Percentiles rank a stretch among this genome's conserved stretches.
phyloP scores from a whole-genome alignment of 92 coral and sea anemone species.

The Meandrina meandrites region DNA sequence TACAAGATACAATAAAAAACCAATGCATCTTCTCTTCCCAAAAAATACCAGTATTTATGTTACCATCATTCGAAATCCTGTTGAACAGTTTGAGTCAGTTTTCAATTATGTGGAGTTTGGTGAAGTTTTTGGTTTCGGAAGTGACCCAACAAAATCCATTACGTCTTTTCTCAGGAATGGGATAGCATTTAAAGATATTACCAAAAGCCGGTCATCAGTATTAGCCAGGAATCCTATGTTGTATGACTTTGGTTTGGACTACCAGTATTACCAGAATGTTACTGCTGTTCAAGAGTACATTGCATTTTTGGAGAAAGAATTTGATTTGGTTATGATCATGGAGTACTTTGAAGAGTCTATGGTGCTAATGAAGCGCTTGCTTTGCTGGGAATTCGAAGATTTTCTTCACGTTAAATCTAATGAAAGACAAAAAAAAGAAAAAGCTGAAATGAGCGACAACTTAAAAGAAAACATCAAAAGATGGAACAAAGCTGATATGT shows the following conservation, averaged over 20 bases:
- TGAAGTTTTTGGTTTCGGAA: neutral
- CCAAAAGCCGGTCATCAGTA: neutral
- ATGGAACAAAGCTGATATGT: conserved; percentile 67
- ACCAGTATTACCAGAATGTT: conserved; percentile 62
- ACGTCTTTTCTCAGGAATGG: neutral
- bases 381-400: conserved; percentile 74
- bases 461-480: conserved; percentile 54
- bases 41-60: conserved; percentile 47
- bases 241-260: conserved; percentile 73
- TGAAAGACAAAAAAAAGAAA: conserved; percentile 66
- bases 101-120: conserved; percentile 20
- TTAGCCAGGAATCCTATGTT: conserved; percentile 77
- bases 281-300: conserved; percentile 63
- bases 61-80: conserved; percentile 69
- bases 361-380: conserved; percentile 59
- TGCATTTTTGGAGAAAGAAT: conserved; percentile 53
- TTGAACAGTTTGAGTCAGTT: conserved; percentile 64
- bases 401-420: conserved; percentile 71
- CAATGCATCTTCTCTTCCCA: conserved; percentile 51
- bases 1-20: conserved; percentile 47
- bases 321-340: conserved; percentile 74
- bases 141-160: neutral
- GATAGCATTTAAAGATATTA: neutral
- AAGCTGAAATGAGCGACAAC: conserved; percentile 46
- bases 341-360: conserved; percentile 79